A percentile compares a stretch with the other conserved stretches of the same genome.
phyloP scores from a whole-genome alignment of 2,797 vertebrate species.

The Stomatorhinus walkeri region DNA sequence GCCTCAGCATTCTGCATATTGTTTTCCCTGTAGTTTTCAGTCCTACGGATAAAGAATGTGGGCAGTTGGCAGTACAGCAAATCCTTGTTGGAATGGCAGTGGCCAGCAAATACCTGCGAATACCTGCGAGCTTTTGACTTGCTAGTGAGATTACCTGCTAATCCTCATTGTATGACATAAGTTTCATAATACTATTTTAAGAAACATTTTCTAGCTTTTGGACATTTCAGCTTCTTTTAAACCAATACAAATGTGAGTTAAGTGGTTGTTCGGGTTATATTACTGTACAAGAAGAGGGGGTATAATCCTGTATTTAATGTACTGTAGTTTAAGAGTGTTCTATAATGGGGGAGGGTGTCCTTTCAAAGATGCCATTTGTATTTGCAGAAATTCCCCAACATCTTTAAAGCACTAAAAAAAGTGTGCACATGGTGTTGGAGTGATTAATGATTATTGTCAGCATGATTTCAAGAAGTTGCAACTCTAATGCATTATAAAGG shows the following conservation, averaged over 20 bases:
- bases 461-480: background rate
- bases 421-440: background rate
- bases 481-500: background rate
- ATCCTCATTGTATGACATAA: slow-evolving; percentile 40
- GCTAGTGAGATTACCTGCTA: background rate
- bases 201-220: slow-evolving; percentile 10
- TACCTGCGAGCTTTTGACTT: slow-evolving; percentile 25
- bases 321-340: slow-evolving; percentile 20
- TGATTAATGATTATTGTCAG: background rate
- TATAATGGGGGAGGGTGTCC: background rate
- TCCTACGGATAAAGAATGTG: background rate
- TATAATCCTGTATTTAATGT: background rate
- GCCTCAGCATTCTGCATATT: background rate
- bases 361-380: background rate
- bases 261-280: slow-evolving; percentile 11
- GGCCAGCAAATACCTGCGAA: slow-evolving; percentile 20
- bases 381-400: background rate
- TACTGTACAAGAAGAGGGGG: background rate
- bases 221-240: background rate
- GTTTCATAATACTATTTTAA: slow-evolving; percentile 21
- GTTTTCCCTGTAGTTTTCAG: background rate
- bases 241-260: background rate
- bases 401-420: background rate
- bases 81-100: background rate
- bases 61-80: background rate